phyloP scores from a whole-genome alignment of 2,113 vertebrate species.

The Gymnocephalus cernua region DNA sequence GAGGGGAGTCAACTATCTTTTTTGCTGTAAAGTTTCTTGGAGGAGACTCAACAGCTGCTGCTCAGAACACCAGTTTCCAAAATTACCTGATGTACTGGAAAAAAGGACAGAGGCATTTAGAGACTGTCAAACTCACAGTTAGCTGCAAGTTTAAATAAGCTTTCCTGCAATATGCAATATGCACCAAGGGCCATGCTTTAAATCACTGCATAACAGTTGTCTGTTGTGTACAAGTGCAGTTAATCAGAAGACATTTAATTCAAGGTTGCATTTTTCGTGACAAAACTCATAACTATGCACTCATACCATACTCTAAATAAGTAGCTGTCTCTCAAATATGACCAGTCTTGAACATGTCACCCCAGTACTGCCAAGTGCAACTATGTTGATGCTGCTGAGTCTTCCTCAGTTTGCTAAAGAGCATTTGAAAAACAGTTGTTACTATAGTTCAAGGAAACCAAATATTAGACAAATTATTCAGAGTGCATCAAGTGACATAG shows the following conservation, averaged over 20 bases:
- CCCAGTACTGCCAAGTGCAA: not conserved
- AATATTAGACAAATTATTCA: too few relatives aligned
- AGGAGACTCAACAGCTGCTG: constrained; percentile 63
- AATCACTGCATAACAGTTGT: not conserved
- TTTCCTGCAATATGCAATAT: constrained; percentile 32
- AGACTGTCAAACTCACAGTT: constrained; percentile 49
- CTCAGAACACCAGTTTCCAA: constrained; percentile 53
- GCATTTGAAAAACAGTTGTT: not conserved
- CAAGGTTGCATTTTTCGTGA: not conserved
- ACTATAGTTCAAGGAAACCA: too few relatives aligned
- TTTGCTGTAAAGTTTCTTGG: constrained; percentile 65
- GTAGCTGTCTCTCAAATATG: not conserved
- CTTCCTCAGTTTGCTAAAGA: not conserved
- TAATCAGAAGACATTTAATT: constrained; percentile 10
- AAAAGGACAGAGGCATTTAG: constrained; percentile 41
- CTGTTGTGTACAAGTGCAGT: not conserved
- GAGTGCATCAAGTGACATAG: too few relatives aligned
- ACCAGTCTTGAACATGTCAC: not conserved
- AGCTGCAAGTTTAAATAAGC: constrained; percentile 43
- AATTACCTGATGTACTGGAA: constrained; percentile 53
- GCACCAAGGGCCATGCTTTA: not conserved
- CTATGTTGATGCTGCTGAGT: not conserved
- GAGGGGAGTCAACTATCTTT: constrained; percentile 67
- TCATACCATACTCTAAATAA: not conserved
- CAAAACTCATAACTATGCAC: not conserved